A percentile compares a stretch with the other conserved stretches of the same genome.
These are phyloP conservation scores for Chaetodon trifasciatus DNA, from an alignment of 2,797 vertebrate species.

Conservation along the genomic window DNA sequence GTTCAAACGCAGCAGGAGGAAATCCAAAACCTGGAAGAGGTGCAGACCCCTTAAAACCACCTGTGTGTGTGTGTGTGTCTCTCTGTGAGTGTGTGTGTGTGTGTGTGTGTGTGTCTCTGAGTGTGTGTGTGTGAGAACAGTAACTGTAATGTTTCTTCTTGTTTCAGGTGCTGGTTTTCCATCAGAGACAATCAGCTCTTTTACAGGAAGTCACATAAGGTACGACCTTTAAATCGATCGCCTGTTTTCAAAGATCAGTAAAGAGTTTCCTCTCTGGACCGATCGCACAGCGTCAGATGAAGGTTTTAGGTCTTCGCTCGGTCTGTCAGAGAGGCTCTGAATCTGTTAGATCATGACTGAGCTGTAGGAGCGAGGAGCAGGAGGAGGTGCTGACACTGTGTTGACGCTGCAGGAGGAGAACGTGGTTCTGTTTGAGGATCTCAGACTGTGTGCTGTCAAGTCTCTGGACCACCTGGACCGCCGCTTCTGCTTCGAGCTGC, in stretches of 20 bases:
- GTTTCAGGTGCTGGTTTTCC: conserved; percentile 84
- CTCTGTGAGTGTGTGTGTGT: too few species aligned
- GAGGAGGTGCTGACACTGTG: background rate
- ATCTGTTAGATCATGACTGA: too few species aligned
- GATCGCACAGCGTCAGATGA: too few species aligned
- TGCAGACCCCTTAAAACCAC: conserved; percentile 15
- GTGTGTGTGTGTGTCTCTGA: background rate
- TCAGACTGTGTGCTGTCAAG: conserved; percentile 85
- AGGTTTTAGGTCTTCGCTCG: too few species aligned
- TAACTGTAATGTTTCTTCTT: background rate
- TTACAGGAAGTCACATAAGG: conserved; percentile 86
- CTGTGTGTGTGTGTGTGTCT: background rate
- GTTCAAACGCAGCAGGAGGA: conserved; percentile 85
- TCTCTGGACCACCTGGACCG: conserved; percentile 80
- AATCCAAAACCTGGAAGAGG: conserved; percentile 86
- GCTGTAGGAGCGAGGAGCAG: too few species aligned
- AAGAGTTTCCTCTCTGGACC: too few species aligned
- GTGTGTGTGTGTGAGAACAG: background rate
- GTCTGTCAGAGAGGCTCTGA: too few species aligned
- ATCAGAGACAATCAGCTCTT: conserved; percentile 83
- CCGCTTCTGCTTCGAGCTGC: conserved; percentile 85
- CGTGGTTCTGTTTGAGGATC: conserved; percentile 82
- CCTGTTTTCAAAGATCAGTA: background rate
- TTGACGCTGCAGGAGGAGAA: conserved; percentile 71
- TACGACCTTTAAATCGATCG: conserved; percentile 29